Evolutionary conservation across 2,888 invertebrate genomes (phyloP), one percentile per base, ranked within the genome.

Genomic region (Lasioglossum calceatum): DNA sequence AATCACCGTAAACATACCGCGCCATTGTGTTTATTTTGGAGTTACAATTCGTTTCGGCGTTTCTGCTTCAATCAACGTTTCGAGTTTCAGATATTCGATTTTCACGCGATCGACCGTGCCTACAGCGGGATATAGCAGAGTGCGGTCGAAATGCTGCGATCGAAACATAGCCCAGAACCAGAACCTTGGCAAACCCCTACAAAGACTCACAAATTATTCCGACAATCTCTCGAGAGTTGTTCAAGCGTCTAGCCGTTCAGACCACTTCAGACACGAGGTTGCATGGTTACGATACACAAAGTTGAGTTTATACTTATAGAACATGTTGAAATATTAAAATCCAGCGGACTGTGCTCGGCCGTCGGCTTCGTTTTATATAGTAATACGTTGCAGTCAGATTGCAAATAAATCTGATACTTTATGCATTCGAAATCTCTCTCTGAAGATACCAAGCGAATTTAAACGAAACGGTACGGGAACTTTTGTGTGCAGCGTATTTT

Each of bases 11-110:
- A 84, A 85, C 79, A 58, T 76, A 58, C 85, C 67, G 67, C 67
- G 54, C 27, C 32, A 58, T 79, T 76, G 67, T 73, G 85, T 85
- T 79, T 85, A 79, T 85, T 85, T 85, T 85, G 67, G 76, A 84
- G 85, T 85, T 79, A 79, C 85, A 73, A 79, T 73, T 85, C 77
- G 85, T 85, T 79, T 85, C 85, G 77, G 67, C 42, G 75, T 85
- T 85, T 84, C 85, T 85, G 85, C 85, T 70, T 85, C 85, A 84
- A 85, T 85, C 85, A 84, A 84, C 85, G 76, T 84, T 79, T 61
- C 85, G 77, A 58, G 76, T 84, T 79, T 42, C 85, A 67, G 67
- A 67, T 47, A 77, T 85, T 85, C 85, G 74, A 77, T 84, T 85
- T 47, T 85, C 85, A 72, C 79, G 77, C 81, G 75, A 81, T 79